Percentiles rank a stretch among this genome's conserved stretches.
These are phyloP conservation scores for Cecidostiba fungosa DNA, from an alignment of 2,888 invertebrate genomes.

Conservation along the genomic window DNA sequence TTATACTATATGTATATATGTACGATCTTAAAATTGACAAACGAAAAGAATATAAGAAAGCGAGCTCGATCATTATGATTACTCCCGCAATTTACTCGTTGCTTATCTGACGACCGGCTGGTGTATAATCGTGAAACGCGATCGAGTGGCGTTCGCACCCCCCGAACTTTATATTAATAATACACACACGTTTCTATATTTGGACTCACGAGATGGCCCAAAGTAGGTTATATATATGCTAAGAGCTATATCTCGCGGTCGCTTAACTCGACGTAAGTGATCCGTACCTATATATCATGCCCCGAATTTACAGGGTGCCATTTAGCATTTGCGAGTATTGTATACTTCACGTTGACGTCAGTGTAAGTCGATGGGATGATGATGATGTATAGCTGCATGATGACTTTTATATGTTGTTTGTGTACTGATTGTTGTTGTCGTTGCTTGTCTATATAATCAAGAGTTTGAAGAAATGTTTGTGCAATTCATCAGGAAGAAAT, in stretches of 20 bases:
- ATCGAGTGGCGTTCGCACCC: slow-evolving; percentile 47
- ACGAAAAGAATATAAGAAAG: slow-evolving; percentile 28
- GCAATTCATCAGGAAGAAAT: no score
- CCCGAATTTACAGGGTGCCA: slow-evolving; percentile 31
- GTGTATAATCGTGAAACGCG: neutral
- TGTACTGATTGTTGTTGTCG: no score
- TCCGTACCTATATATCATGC: slow-evolving; percentile 45
- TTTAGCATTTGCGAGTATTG: slow-evolving; percentile 7
- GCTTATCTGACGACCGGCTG: slow-evolving; percentile 30
- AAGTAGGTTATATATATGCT: slow-evolving; percentile 54
- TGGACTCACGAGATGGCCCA: neutral
- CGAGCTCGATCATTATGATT: neutral
- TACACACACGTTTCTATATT: slow-evolving; percentile 43
- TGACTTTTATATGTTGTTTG: no score
- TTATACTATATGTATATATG: neutral
- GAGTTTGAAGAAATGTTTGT: no score
- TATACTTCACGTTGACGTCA: no score
- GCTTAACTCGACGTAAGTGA: slow-evolving; percentile 54
- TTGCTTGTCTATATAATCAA: no score
- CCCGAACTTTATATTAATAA: neutral
- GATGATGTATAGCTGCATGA: no score
- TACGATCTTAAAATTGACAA: no score
- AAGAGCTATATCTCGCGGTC: neutral
- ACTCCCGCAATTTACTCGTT: slow-evolving; percentile 34
- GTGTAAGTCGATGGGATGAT: no score